Evolutionary conservation across 1,140 invertebrate genomes (phyloP).

Genomic region (Patella vulgata): DNA sequence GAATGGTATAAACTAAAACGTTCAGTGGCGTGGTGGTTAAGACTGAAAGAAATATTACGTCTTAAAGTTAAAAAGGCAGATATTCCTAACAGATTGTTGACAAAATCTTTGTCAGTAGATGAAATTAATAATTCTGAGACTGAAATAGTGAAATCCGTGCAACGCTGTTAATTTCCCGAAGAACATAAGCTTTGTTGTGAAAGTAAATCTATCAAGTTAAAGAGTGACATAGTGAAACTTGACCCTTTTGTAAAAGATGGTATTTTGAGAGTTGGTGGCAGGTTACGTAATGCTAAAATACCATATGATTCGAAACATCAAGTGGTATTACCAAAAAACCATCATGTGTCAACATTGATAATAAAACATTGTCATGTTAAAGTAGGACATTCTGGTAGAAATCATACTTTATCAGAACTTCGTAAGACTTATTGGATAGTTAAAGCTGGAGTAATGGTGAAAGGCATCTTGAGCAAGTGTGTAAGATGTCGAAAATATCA

Average conservation of each 20-base stretch:
- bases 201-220: too few relatives aligned
- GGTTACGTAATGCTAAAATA: background rate
- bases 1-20: conserved; percentile 16
- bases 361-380: background rate
- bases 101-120: background rate
- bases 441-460: background rate
- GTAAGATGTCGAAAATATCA: conserved; percentile 25
- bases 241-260: conserved; percentile 5
- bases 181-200: too few relatives aligned
- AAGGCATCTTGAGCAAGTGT: conserved; percentile 18
- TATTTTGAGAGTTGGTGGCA: conserved; percentile 6
- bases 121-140: conserved; percentile 9
- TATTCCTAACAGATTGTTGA: conserved; percentile 14
- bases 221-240: conserved; percentile 11
- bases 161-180: too few relatives aligned
- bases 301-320: conserved; percentile 7
- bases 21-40: conserved; percentile 7
- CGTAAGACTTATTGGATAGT: conserved; percentile 2
- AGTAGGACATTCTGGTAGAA: background rate
- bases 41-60: background rate
- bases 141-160: too few relatives aligned
- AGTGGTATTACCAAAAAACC: conserved; percentile 5
- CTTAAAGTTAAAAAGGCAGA: background rate
- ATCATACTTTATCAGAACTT: background rate
- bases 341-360: background rate